phyloP scores from a whole-genome alignment of 2,888 invertebrate genomes.

The Corbicula japonica region DNA sequence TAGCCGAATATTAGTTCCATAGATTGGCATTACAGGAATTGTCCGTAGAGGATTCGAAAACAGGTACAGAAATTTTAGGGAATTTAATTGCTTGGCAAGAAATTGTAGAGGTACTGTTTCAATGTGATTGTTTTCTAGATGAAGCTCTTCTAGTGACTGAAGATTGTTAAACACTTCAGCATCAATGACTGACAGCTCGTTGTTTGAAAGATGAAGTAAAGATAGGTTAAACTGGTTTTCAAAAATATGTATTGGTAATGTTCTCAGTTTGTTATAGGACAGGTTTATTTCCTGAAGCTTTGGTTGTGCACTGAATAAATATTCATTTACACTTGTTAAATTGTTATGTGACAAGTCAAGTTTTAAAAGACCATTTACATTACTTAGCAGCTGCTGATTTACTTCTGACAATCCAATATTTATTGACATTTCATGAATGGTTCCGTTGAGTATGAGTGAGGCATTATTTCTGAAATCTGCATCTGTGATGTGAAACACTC shows the following conservation, averaged over 20 bases:
- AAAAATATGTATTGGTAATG: no score
- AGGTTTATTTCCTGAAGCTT: not conserved
- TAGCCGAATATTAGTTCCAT: not conserved
- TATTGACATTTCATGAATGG: no score
- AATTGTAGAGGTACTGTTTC: not conserved
- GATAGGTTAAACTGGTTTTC: not conserved
- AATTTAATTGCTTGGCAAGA: not conserved
- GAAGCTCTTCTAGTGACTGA: not conserved
- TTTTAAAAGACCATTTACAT: not conserved
- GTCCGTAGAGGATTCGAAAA: not conserved
- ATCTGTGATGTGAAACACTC: no score
- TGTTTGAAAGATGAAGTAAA: not conserved
- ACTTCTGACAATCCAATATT: no score
- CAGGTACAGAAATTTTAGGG: not conserved
- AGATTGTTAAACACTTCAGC: not conserved
- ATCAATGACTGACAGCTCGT: not conserved
- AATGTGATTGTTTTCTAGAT: not conserved
- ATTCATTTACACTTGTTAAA: not conserved
- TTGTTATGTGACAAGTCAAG: not conserved
- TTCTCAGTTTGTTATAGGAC: not conserved
- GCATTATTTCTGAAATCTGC: no score
- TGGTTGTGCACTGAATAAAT: not conserved
- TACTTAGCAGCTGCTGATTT: no score
- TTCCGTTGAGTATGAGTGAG: no score
- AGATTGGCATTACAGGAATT: slow-evolving; percentile 5